Evolutionary conservation across 2,797 vertebrate genomes (phyloP).

Genomic region (Acanthis flammea): DNA sequence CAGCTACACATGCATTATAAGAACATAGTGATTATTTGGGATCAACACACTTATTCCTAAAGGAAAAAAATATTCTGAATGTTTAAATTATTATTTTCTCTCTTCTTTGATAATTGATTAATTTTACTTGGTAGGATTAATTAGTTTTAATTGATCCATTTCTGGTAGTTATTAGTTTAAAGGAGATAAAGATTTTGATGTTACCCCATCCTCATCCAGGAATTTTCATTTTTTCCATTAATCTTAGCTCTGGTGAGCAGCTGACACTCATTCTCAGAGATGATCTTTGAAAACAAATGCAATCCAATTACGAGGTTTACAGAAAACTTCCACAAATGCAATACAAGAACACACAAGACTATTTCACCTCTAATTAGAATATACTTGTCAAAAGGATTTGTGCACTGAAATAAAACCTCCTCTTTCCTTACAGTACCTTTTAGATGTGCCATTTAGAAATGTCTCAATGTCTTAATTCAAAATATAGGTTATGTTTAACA

Average conservation of each 20-base stretch:
- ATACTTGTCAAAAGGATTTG: not conserved
- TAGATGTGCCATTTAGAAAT: not conserved
- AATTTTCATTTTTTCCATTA: not conserved
- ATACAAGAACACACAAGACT: not conserved
- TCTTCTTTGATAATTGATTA: not conserved
- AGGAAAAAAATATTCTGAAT: not conserved
- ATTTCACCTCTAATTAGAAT: not conserved
- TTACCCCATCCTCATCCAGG: not conserved
- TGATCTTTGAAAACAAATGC: not conserved
- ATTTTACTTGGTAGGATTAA: not conserved
- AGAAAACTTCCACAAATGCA: not conserved
- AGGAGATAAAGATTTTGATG: not conserved
- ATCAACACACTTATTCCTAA: not conserved
- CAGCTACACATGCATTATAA: not conserved
- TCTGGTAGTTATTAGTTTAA: not conserved
- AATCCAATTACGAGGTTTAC: not conserved
- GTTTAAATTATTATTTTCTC: not conserved
- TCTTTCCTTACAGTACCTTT: not conserved
- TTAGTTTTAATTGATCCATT: not conserved
- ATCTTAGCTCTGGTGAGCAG: not conserved
- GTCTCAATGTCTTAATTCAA: not conserved
- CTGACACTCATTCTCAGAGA: not conserved
- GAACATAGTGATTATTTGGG: not conserved
- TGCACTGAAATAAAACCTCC: not conserved
- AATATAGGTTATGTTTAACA: not conserved